A percentile compares a stretch with the other conserved stretches of the same genome.
Evolutionary conservation across 2,113 vertebrate species (phyloP).

Genomic region (Takifugu bimaculatus): DNA sequence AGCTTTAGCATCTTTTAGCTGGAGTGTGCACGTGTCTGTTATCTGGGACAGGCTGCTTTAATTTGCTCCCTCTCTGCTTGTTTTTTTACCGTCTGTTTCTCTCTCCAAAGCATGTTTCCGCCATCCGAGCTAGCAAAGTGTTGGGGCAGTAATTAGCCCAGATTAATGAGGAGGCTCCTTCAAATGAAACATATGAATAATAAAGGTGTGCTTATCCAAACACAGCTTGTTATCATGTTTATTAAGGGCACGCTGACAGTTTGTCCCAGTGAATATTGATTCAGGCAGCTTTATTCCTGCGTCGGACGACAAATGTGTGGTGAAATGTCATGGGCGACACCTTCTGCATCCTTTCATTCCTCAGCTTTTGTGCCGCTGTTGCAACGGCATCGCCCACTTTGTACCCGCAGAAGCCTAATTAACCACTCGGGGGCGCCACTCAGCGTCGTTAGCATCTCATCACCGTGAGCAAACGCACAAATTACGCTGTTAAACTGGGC

Average conservation of each 20-base stretch:
- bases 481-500: no score
- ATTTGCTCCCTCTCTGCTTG: conserved; percentile 45
- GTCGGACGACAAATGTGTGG: conserved; percentile 2
- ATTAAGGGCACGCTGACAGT: conserved; percentile 47
- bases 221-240: conserved; percentile 44
- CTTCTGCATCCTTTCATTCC: conserved; percentile 11
- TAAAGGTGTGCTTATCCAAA: conserved; percentile 65
- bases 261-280: conserved; percentile 50
- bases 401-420: neutral
- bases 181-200: conserved; percentile 66
- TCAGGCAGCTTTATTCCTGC: conserved; percentile 6
- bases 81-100: conserved; percentile 42
- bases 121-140: conserved; percentile 54
- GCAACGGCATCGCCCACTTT: neutral
- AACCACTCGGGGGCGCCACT: neutral
- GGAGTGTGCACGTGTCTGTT: conserved; percentile 27
- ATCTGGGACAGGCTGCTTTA: conserved; percentile 59
- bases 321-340: conserved; percentile 15
- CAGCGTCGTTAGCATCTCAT: neutral
- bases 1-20: conserved; percentile 6
- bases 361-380: neutral
- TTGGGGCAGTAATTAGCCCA: conserved; percentile 68
- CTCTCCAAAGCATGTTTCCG: conserved; percentile 51
- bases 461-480: no score
- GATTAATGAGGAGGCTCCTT: conserved; percentile 67